Evolutionary conservation across 2,113 vertebrate species (phyloP).

Genomic region (Danio rerio): GRCz12tu NC_133185.1:34294501-34295000

Average conservation of each 20-base stretch:
- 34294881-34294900: background rate
- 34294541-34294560: too few relatives aligned
- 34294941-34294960: constrained; percentile 9
- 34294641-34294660: constrained; percentile 1
- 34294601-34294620: background rate
- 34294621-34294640: background rate
- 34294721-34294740: constrained; percentile 34
- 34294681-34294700: constrained; percentile 1
- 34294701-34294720: constrained; percentile 18
- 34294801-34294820: constrained; percentile 26
- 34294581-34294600: background rate
- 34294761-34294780: constrained; percentile 39
- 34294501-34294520: background rate
- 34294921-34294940: background rate
- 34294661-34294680: background rate
- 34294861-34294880: background rate
- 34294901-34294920: background rate
- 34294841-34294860: constrained; percentile 5
- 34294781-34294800: background rate
- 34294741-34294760: constrained; percentile 37
- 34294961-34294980: constrained; percentile 12
- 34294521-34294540: background rate
- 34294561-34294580: background rate
- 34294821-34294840: background rate
- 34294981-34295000: background rate